A percentile compares a stretch with the other conserved stretches of the same genome.
Conservation (phyloP, 1,140 invertebrate species). For the Zeugodacus cucurbitae region DNA sequence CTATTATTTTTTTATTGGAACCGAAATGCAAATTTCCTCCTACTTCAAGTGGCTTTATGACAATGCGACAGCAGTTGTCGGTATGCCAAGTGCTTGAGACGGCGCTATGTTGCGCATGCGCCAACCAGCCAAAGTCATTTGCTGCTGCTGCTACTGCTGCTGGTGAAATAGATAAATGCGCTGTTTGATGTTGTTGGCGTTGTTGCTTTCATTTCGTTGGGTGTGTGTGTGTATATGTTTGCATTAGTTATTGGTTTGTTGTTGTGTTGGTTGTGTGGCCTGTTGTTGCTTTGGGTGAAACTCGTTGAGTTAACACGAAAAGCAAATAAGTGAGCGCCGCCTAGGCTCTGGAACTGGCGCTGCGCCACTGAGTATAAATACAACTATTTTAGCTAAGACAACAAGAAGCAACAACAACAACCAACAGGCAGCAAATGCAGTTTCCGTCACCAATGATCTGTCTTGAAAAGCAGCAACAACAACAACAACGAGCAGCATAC, state of each 20-base stretch:
- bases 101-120: neutral
- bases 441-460: neutral
- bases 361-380: too few relatives aligned
- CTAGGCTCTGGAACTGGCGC: too few relatives aligned
- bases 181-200: neutral
- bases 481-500: too few relatives aligned
- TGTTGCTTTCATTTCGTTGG: neutral
- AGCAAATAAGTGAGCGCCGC: neutral
- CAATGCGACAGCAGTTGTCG: neutral
- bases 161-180: neutral
- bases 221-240: neutral
- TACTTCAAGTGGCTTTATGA: neutral
- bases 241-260: neutral
- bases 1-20: neutral
- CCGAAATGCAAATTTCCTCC: neutral
- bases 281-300: constrained; percentile 22
- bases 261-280: neutral
- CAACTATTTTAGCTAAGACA: neutral
- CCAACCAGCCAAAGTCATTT: too few relatives aligned
- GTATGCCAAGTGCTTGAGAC: neutral
- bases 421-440: neutral
- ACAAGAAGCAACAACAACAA: neutral
- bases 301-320: neutral
- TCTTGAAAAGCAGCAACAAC: neutral
- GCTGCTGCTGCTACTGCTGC: neutral